These are phyloP conservation scores for Drosophila pectinifera DNA, from an alignment of 1,140 invertebrate genomes.

Conservation along the genomic window DNA sequence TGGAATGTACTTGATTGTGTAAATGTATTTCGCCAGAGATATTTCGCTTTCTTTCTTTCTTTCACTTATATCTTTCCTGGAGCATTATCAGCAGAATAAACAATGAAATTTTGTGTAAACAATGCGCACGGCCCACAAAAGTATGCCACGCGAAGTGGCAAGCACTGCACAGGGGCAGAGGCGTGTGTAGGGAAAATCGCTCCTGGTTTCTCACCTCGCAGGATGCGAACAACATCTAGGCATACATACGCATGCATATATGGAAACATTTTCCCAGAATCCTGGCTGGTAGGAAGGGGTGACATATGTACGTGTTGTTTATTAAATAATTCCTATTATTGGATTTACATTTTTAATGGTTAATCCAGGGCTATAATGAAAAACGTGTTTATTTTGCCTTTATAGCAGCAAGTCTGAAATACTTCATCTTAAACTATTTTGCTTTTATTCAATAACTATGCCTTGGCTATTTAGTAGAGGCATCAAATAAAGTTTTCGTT, in stretches of 20 bases:
- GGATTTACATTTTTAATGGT: constrained; percentile 1
- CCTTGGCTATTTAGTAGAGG: not conserved
- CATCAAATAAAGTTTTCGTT: not conserved
- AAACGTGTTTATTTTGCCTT: not conserved
- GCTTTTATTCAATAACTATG: not conserved
- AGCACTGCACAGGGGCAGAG: constrained; percentile 1
- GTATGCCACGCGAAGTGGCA: constrained; percentile 36
- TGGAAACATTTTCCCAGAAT: constrained; percentile 5
- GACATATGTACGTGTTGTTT: not conserved
- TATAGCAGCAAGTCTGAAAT: too few species aligned
- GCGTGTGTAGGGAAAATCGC: not conserved
- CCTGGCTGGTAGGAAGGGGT: not conserved
- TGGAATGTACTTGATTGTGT: constrained; percentile 26
- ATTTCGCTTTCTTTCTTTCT: constrained; percentile 22
- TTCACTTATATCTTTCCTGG: constrained; percentile 13
- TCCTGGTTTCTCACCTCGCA: constrained; percentile 13
- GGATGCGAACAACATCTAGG: constrained; percentile 4
- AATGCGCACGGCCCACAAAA: constrained; percentile 47
- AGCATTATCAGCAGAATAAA: constrained; percentile 57
- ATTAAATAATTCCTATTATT: constrained; percentile 10
- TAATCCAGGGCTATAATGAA: constrained; percentile 3
- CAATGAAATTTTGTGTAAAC: constrained; percentile 61
- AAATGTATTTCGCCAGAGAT: constrained; percentile 12
- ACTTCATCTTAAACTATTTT: too few species aligned
- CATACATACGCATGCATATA: not conserved